Conservation (phyloP, 2,113 vertebrate genomes). For the Coptodon rendalli region DNA sequence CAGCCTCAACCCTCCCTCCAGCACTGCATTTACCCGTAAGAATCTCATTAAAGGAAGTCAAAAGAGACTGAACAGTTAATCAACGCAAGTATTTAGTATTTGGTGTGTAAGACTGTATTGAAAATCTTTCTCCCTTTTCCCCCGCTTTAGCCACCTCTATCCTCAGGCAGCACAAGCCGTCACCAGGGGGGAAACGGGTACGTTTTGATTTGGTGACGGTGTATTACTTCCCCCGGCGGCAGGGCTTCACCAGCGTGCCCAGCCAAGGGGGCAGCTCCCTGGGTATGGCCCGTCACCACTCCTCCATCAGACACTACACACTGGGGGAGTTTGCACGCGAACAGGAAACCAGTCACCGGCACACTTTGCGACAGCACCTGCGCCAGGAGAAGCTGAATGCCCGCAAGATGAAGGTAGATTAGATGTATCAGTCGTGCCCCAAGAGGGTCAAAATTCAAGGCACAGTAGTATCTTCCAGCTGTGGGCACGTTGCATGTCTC, state of each 20-base stretch:
- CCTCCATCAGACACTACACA: conserved; percentile 86
- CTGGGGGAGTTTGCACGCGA: conserved; percentile 94
- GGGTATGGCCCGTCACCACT: conserved; percentile 93
- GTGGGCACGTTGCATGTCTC: not conserved
- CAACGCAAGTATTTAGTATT: not conserved
- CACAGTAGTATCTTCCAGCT: not conserved
- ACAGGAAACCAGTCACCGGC: conserved; percentile 87
- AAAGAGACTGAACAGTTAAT: not conserved
- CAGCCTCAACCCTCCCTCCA: conserved; percentile 87
- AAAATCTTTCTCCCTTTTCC: not conserved
- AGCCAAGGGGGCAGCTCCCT: conserved; percentile 96
- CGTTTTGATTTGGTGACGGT: conserved; percentile 95
- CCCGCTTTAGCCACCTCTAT: conserved; percentile 85
- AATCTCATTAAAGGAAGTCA: not conserved
- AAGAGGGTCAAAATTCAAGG: not conserved
- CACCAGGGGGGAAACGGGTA: conserved; percentile 80
- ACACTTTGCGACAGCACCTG: conserved; percentile 87
- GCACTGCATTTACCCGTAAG: conserved; percentile 84
- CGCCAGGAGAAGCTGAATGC: conserved; percentile 93
- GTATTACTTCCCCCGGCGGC: conserved; percentile 92
- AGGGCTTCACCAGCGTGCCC: conserved; percentile 98
- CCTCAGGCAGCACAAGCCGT: conserved; percentile 83
- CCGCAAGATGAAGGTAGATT: conserved; percentile 88
- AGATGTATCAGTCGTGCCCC: not conserved
- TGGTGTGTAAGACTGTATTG: not conserved